Evolutionary conservation across 1,140 invertebrate species (phyloP).

Genomic region (Pristionchus pacificus): DNA sequence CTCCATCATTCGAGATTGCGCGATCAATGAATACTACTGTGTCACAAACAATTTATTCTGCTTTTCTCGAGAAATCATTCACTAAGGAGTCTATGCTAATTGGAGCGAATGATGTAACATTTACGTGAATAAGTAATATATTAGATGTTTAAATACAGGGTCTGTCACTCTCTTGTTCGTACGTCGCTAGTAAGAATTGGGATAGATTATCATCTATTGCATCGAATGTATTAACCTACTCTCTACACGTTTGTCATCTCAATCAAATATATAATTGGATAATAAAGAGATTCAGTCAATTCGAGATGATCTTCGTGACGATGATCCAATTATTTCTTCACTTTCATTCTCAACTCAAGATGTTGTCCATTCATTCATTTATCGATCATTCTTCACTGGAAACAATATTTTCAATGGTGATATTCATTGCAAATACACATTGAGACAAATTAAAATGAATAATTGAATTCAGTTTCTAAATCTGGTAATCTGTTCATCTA

Average conservation of each 20-base stretch:
- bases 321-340: slow-evolving; percentile 10
- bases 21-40: neutral
- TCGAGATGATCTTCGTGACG: neutral
- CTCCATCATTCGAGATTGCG: neutral
- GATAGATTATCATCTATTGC: neutral
- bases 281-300: slow-evolving; percentile 8
- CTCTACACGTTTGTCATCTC: neutral
- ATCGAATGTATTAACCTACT: neutral
- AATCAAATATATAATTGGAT: slow-evolving; percentile 8
- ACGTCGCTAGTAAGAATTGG: slow-evolving; percentile 2
- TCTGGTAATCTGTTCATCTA: slow-evolving; percentile 22
- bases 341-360: slow-evolving; percentile 22
- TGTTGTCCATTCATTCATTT: slow-evolving; percentile 24
- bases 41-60: neutral
- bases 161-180: neutral
- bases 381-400: slow-evolving; percentile 17
- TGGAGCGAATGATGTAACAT: slow-evolving; percentile 9
- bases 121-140: neutral
- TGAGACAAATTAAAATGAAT: no score
- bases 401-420: slow-evolving; percentile 22
- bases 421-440: no score
- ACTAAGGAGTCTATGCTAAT: neutral
- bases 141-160: neutral
- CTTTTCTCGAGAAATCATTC: slow-evolving; percentile 6
- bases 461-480: slow-evolving; percentile 22